These are phyloP conservation scores for Plutomurus gul DNA, from an alignment of 1,140 invertebrate species.

Conservation along the genomic window DNA sequence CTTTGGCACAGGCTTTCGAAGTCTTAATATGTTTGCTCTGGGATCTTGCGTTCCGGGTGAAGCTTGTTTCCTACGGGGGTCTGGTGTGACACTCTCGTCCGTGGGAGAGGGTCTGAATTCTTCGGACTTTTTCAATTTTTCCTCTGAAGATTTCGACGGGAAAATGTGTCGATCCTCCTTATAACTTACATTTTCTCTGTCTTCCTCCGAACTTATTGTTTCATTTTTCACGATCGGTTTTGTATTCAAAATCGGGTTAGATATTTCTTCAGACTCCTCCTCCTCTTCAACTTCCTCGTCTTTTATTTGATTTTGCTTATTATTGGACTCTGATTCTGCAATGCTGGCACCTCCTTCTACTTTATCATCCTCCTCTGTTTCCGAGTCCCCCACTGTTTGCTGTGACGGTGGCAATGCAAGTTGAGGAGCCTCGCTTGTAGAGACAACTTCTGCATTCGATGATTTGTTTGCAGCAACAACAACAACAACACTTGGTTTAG, in stretches of 20 bases:
- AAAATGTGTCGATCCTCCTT: no score
- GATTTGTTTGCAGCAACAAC: no score
- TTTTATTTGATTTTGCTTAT: not conserved
- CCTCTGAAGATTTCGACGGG: not conserved
- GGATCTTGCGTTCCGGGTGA: not conserved
- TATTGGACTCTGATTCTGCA: not conserved
- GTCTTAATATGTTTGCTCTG: not conserved
- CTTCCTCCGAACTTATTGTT: no score
- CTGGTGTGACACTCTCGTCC: not conserved
- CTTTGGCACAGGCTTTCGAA: not conserved
- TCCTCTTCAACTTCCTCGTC: not conserved
- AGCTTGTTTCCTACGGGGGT: not conserved
- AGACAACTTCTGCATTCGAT: not conserved
- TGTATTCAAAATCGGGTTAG: not conserved
- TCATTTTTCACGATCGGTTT: no score
- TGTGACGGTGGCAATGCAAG: not conserved
- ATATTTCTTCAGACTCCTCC: not conserved
- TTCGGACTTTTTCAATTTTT: not conserved
- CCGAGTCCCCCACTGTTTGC: not conserved
- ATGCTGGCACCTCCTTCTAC: not conserved
- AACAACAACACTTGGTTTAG: not conserved
- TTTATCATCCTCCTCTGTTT: not conserved
- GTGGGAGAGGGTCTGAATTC: constrained; percentile 7
- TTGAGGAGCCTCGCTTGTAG: not conserved
- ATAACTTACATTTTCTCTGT: not conserved